Evolutionary conservation across 2,888 invertebrate species (phyloP).

Genomic region (Odontocerum albicorne): DNA sequence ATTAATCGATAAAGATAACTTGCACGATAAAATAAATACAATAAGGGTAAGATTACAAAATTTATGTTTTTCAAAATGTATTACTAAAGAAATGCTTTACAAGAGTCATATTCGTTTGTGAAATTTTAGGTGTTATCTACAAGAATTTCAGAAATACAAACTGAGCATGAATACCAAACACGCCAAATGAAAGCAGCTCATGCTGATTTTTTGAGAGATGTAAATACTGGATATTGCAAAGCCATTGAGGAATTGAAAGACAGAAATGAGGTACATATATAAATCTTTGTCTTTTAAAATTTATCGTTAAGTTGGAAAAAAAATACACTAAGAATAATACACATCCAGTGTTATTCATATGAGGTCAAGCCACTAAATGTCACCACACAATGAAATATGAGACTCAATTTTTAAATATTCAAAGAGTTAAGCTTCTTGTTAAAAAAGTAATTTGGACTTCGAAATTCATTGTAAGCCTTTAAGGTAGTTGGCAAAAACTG

Average conservation of each 20-base stretch:
- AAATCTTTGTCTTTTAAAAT: too few relatives aligned
- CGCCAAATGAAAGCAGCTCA: slow-evolving; percentile 78
- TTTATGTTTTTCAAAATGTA: neutral
- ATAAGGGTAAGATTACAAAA: slow-evolving; percentile 47
- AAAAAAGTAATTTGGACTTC: too few relatives aligned
- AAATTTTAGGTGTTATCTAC: slow-evolving; percentile 58
- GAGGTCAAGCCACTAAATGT: too few relatives aligned
- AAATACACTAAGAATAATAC: too few relatives aligned
- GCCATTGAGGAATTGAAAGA: slow-evolving; percentile 81
- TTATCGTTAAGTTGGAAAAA: too few relatives aligned
- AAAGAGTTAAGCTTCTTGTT: too few relatives aligned
- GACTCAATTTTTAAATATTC: too few relatives aligned
- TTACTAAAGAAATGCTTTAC: too few relatives aligned
- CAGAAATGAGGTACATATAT: slow-evolving; percentile 65
- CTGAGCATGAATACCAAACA: slow-evolving; percentile 85
- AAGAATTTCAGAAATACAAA: slow-evolving; percentile 81
- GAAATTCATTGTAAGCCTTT: too few relatives aligned
- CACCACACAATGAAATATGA: too few relatives aligned
- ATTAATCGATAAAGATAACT: slow-evolving; percentile 74
- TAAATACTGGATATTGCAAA: slow-evolving; percentile 79
- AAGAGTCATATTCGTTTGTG: neutral
- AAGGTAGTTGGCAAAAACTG: too few relatives aligned
- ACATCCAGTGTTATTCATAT: too few relatives aligned
- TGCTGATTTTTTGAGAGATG: slow-evolving; percentile 76
- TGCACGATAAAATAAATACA: slow-evolving; percentile 75